phyloP scores from a whole-genome alignment of 2,888 invertebrate genomes.

The Cotesia congregata region DNA sequence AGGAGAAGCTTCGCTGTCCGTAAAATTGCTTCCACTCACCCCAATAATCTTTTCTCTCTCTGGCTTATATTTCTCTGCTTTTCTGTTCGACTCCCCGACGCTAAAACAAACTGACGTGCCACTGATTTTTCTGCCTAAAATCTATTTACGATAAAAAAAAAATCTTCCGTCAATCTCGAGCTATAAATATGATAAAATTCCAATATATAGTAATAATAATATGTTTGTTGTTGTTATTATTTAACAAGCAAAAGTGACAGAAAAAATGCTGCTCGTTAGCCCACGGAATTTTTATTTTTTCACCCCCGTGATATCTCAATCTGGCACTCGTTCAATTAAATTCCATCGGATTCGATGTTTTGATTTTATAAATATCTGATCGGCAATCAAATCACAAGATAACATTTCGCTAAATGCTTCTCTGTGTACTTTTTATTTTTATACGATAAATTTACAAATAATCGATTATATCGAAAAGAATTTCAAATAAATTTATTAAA shows the following conservation, averaged over 20 bases:
- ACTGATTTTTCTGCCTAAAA: slow-evolving; percentile 51
- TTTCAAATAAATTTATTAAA: too few relatives aligned
- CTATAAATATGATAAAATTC: too few relatives aligned
- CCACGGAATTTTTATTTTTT: too few relatives aligned
- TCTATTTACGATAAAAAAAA: slow-evolving; percentile 38
- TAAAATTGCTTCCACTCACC: slow-evolving; percentile 58
- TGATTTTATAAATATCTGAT: slow-evolving; percentile 20
- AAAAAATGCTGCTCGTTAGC: too few relatives aligned
- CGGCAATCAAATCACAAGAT: slow-evolving; percentile 8
- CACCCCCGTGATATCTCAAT: neutral
- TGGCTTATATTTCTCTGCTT: slow-evolving; percentile 23
- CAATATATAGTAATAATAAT: too few relatives aligned
- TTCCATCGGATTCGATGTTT: slow-evolving; percentile 35
- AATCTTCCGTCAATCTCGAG: neutral
- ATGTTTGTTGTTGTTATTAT: too few relatives aligned
- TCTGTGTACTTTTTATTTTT: neutral
- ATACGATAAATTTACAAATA: too few relatives aligned
- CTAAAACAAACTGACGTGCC: slow-evolving; percentile 56
- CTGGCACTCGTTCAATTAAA: slow-evolving; percentile 34
- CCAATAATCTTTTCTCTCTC: slow-evolving; percentile 26
- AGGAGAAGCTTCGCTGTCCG: slow-evolving; percentile 56
- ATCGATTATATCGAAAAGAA: too few relatives aligned
- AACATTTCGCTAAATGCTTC: slow-evolving; percentile 6
- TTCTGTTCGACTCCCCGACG: slow-evolving; percentile 37
- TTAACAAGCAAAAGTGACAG: too few relatives aligned